Base-by-base conservation (phyloP, 2,113 vertebrate genomes). In the Campylomormyrus tamandua region DNA sequence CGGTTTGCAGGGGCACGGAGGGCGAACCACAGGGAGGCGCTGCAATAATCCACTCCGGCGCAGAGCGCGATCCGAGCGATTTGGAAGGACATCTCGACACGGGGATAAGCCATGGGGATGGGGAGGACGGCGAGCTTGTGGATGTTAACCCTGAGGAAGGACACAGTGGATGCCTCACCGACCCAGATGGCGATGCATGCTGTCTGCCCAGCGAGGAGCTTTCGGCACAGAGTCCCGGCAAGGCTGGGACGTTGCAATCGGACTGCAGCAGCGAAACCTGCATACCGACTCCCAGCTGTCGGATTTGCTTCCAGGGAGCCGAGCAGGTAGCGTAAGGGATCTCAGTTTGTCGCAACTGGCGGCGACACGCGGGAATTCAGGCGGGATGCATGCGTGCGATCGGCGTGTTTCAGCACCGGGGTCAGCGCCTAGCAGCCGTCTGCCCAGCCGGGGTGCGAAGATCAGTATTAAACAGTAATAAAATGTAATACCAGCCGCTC, bases 221-320 rank as follows among this genome's bases (percentile, higher is more conserved):
- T 39, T 91, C 90, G 90, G 84, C 92, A 90, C 89, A 93, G 77
- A 90, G 91, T 91, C 91, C 92, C 90, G 86, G 91, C 50, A 91
- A 94, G 89, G 45, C 90, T 56, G 93, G 94, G 92, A 93, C 93
- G 50, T 91, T 92, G 91, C 94, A 94, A 90, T 97, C 96, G 2
- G 96, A 93, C 95, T 96, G 96, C 95, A 95, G 96, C 95, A 96
- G 95, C 93, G 95, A 96, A 39, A 95, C 91, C 88, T 95, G 96
- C 94, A 96, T 95, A 92, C 96, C 95, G 92, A 96, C 96, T 86
- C 97, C 97, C 91, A 97, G 97, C 95, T 98, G 98, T 94, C 95
- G 98, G 94, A 98, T 98, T 94, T 98, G 98, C 95, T 98, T 98
- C 94, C 98, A 98, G 90, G 97, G 97, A 91, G 95, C 97, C 2